Percentiles rank a stretch among this genome's conserved stretches.
Conservation (phyloP, 2,113 vertebrate species). For the Scalopus aquaticus region DNA sequence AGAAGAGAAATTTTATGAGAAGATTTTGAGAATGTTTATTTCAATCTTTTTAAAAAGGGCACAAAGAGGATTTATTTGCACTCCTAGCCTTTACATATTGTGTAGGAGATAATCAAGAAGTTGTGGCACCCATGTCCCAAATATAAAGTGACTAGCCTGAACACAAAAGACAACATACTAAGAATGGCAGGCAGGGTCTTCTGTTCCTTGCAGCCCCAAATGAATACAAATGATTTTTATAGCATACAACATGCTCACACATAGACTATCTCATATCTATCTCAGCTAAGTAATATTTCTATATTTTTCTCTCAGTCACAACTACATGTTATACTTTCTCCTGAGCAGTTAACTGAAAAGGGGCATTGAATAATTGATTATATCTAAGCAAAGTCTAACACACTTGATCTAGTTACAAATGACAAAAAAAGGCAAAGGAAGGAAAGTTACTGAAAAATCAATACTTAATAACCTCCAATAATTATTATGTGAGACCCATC, state of each 20-base stretch:
- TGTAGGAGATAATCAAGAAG: not conserved
- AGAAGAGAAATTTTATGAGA: not conserved
- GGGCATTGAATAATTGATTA: not conserved
- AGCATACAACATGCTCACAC: not conserved
- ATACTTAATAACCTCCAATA: not conserved
- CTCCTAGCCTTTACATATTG: not conserved
- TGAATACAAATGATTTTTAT: not conserved
- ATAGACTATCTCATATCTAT: not conserved
- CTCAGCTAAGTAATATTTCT: not conserved
- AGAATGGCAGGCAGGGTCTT: not conserved
- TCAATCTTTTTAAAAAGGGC: not conserved
- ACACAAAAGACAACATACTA: not conserved
- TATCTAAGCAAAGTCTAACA: not conserved
- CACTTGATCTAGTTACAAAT: not conserved
- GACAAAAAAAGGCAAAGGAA: not conserved
- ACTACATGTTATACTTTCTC: not conserved
- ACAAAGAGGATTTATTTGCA: not conserved
- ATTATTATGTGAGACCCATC: not conserved
- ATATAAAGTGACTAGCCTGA: not conserved
- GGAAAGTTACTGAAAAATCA: not conserved
- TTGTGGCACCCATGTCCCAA: not conserved
- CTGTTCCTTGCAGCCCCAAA: not conserved
- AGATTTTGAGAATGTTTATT: not conserved
- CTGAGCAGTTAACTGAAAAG: not conserved
- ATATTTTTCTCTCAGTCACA: not conserved